Evolutionary conservation across 2,888 invertebrate genomes (phyloP).

Genomic region (Noctua janthe): DNA sequence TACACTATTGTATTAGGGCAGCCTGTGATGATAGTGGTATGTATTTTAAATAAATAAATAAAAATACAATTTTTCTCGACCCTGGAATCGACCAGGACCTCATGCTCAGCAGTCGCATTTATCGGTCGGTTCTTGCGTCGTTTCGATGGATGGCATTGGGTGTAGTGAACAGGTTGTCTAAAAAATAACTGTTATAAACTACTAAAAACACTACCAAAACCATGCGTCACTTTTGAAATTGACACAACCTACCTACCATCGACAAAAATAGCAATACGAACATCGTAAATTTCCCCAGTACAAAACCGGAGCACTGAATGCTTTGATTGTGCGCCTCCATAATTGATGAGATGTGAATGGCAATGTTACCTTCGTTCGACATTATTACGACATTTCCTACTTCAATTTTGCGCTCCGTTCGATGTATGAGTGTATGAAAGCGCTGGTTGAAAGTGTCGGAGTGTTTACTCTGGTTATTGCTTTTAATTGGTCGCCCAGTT

Average conservation of each 20-base stretch:
- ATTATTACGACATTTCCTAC: constrained; percentile 38
- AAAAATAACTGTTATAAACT: too few relatives aligned
- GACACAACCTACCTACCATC: not conserved
- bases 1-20: too few relatives aligned
- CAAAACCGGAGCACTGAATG: constrained; percentile 19
- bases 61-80: too few relatives aligned
- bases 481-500: constrained; percentile 23
- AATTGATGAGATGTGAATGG: constrained; percentile 42
- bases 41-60: too few relatives aligned
- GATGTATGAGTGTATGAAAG: not conserved
- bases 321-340: constrained; percentile 45
- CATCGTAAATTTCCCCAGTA: constrained; percentile 14
- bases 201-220: too few relatives aligned
- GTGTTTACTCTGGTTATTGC: not conserved
- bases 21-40: too few relatives aligned
- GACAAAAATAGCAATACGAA: constrained; percentile 11
- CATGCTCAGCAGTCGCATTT: too few relatives aligned
- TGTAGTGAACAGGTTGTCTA: too few relatives aligned
- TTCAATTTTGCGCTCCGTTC: constrained; percentile 30
- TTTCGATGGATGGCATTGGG: too few relatives aligned
- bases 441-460: not conserved
- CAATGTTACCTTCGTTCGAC: constrained; percentile 15
- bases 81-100: too few relatives aligned
- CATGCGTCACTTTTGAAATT: not conserved
- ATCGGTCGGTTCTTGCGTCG: too few relatives aligned